Conservation (phyloP, 2,888 invertebrate species). For the Trissolcus japonicus region DNA sequence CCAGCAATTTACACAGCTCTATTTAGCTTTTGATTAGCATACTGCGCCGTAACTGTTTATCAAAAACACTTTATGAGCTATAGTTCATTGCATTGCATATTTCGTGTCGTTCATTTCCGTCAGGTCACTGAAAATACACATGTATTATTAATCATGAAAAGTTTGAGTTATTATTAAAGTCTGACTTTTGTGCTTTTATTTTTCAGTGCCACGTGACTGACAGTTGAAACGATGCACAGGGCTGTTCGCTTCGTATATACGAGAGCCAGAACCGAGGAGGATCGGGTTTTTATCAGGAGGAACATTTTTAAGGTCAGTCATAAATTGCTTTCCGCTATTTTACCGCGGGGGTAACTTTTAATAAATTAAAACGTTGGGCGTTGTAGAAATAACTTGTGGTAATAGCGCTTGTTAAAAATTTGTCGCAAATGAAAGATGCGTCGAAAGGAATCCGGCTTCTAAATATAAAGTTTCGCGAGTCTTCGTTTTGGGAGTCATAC, state of each 20-base stretch:
- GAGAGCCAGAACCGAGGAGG: no score
- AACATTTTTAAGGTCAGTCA: neutral
- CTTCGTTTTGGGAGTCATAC: slow-evolving; percentile 46
- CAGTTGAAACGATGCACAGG: slow-evolving; percentile 21
- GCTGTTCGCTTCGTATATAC: no score
- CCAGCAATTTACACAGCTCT: neutral
- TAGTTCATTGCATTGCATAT: slow-evolving; percentile 39
- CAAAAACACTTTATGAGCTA: slow-evolving; percentile 19
- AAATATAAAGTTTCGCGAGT: slow-evolving; percentile 24
- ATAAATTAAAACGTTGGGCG: neutral
- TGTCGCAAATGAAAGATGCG: slow-evolving; percentile 4
- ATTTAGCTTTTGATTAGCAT: slow-evolving; percentile 4
- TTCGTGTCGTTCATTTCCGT: slow-evolving; percentile 43
- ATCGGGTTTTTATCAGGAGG: neutral
- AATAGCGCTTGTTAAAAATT: slow-evolving; percentile 2
- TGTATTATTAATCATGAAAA: slow-evolving; percentile 46
- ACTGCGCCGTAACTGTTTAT: slow-evolving; percentile 23
- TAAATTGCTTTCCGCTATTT: no score
- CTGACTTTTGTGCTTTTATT: slow-evolving; percentile 27
- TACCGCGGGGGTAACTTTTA: neutral
- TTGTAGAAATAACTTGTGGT: neutral
- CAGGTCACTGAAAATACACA: slow-evolving; percentile 27
- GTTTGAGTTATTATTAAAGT: slow-evolving; percentile 43
- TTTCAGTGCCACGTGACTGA: slow-evolving; percentile 26
- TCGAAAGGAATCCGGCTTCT: slow-evolving; percentile 28